These are phyloP conservation scores for Apomyelois bistriatella DNA, from an alignment of 2,888 invertebrate genomes.

Conservation along the genomic window DNA sequence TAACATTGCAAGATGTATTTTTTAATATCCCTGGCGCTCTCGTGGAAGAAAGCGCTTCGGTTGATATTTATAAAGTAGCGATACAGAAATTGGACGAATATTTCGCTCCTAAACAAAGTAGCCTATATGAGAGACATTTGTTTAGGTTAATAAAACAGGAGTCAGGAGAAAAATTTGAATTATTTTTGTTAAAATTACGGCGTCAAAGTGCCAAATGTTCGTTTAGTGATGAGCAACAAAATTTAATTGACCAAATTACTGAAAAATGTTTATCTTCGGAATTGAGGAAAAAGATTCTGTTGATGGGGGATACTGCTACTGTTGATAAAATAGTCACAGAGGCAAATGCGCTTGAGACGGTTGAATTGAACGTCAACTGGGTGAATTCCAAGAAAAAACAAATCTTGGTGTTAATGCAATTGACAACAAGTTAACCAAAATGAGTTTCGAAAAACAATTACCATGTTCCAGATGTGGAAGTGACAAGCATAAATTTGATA, in stretches of 20 bases:
- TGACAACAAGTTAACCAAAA: too few relatives aligned
- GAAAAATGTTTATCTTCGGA: not conserved
- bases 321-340: slow-evolving; percentile 22
- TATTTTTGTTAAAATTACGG: not conserved
- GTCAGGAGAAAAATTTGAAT: not conserved
- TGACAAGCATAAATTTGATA: too few relatives aligned
- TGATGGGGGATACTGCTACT: slow-evolving; percentile 19
- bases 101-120: not conserved
- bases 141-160: not conserved
- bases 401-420: not conserved
- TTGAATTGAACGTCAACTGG: slow-evolving; percentile 11
- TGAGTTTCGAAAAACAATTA: too few relatives aligned
- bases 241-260: not conserved
- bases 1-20: not conserved
- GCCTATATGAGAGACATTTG: not conserved
- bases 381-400: not conserved
- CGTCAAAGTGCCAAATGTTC: not conserved
- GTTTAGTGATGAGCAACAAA: not conserved
- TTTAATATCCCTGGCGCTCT: not conserved
- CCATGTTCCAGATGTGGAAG: too few relatives aligned
- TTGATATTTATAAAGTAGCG: not conserved
- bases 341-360: slow-evolving; percentile 25
- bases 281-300: slow-evolving; percentile 17
- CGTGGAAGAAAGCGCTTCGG: too few relatives aligned
- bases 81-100: not conserved